phyloP scores from a whole-genome alignment of 2,888 invertebrate genomes.

The Nomada lathburiana region DNA sequence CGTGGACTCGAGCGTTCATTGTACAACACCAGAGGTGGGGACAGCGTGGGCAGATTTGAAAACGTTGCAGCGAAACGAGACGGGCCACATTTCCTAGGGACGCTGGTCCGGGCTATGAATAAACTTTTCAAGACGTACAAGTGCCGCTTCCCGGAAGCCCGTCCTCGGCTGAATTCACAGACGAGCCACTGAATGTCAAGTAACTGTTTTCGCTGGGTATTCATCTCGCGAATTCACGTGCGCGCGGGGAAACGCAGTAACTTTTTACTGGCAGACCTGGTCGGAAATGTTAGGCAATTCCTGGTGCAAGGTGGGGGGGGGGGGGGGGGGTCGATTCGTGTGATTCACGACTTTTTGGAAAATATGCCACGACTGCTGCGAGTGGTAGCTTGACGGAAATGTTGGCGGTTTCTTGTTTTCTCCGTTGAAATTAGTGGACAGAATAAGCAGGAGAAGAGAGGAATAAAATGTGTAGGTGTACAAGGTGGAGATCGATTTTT shows the following conservation, averaged over 20 bases:
- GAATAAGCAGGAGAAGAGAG: too few species aligned
- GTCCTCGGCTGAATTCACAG: conserved; percentile 21
- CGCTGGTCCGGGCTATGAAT: conserved; percentile 65
- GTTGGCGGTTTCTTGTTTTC: too few species aligned
- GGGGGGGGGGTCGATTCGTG: conserved; percentile 18
- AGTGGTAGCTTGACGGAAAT: too few species aligned
- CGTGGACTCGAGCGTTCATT: conserved; percentile 18
- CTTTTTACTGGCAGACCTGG: conserved; percentile 38
- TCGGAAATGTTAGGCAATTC: conserved; percentile 12
- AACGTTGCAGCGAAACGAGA: conserved; percentile 53
- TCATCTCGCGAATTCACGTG: conserved; percentile 43
- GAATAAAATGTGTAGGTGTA: too few species aligned
- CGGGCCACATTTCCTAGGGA: conserved; percentile 49
- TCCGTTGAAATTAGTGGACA: too few species aligned
- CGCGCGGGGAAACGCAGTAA: conserved; percentile 22
- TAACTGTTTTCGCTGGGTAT: conserved; percentile 55
- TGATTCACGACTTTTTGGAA: not conserved
- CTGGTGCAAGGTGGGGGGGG: not conserved
- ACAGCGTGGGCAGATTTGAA: conserved; percentile 23
- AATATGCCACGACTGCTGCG: not conserved
- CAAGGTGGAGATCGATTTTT: not conserved
- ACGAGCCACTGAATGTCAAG: conserved; percentile 55
- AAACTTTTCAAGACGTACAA: conserved; percentile 74
- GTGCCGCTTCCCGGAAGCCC: conserved; percentile 31
- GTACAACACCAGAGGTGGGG: conserved; percentile 36